phyloP scores from a whole-genome alignment of 2,888 invertebrate species.

The Unio delphinus region DNA sequence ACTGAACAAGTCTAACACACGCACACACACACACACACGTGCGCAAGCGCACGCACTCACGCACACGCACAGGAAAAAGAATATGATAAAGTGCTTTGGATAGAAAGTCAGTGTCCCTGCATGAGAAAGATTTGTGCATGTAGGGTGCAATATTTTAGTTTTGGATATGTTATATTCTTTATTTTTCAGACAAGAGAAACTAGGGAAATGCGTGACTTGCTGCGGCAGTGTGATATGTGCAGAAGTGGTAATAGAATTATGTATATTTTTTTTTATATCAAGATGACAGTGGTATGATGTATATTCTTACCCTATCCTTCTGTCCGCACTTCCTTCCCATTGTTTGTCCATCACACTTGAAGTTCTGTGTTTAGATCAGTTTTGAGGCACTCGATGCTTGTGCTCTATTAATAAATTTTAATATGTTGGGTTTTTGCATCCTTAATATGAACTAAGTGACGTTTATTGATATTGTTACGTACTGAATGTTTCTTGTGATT shows the following conservation, averaged over 20 bases:
- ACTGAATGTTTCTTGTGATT: too few relatives aligned
- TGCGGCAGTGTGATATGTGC: slow-evolving; percentile 59
- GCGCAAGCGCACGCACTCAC: too few relatives aligned
- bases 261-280: neutral
- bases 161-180: neutral
- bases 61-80: too few relatives aligned
- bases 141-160: too few relatives aligned
- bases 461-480: too few relatives aligned
- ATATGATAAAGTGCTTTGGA: too few relatives aligned
- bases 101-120: too few relatives aligned
- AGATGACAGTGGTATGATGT: neutral
- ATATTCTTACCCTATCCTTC: neutral
- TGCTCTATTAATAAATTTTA: neutral
- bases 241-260: slow-evolving; percentile 11
- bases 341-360: neutral
- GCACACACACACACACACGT: too few relatives aligned
- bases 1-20: too few relatives aligned
- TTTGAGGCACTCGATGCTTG: neutral
- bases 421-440: neutral
- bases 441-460: too few relatives aligned
- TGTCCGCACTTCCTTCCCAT: neutral
- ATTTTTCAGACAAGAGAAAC: slow-evolving; percentile 50
- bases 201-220: slow-evolving; percentile 38
- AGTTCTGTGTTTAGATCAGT: neutral
- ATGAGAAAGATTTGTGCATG: too few relatives aligned